These are phyloP conservation scores for Buceros bicornis DNA, from an alignment of 2,797 vertebrate genomes.

Conservation along the genomic window DNA sequence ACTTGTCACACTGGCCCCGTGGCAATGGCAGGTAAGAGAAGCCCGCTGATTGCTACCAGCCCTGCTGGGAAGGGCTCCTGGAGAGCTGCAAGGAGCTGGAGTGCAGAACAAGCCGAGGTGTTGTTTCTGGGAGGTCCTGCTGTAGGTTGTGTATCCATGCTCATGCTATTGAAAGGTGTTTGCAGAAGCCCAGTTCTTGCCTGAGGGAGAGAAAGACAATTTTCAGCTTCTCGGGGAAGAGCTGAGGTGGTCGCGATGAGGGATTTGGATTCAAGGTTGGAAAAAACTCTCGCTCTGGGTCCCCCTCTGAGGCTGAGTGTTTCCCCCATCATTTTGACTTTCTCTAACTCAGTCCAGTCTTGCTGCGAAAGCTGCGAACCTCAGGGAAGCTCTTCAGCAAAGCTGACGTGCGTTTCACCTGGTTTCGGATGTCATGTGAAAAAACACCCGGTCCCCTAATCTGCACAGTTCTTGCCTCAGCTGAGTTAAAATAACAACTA, in stretches of 20 bases:
- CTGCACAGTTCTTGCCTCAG: not conserved
- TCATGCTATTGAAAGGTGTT: not conserved
- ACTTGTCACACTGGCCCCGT: rapidly evolving
- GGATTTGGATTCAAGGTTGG: not conserved
- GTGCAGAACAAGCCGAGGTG: not conserved
- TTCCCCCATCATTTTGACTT: not conserved
- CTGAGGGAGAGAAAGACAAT: not conserved
- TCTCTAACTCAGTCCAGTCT: conserved; percentile 32
- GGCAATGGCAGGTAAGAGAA: not conserved
- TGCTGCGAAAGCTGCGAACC: not conserved
- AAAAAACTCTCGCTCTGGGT: not conserved
- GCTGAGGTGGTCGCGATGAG: not conserved
- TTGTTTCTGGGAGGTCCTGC: rapidly evolving
- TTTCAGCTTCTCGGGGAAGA: not conserved
- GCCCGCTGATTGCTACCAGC: not conserved
- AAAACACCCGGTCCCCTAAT: not conserved
- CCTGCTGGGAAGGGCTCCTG: not conserved
- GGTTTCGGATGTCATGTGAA: not conserved
- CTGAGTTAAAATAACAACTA: not conserved
- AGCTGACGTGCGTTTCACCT: not conserved
- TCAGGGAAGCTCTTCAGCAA: conserved; percentile 29
- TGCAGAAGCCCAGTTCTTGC: not conserved
- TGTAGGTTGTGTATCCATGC: not conserved
- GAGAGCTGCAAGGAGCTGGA: not conserved
- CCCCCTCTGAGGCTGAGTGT: not conserved